These are phyloP conservation scores for Cepphus grylle DNA, from an alignment of 2,113 vertebrate species.

Conservation along the genomic window DNA sequence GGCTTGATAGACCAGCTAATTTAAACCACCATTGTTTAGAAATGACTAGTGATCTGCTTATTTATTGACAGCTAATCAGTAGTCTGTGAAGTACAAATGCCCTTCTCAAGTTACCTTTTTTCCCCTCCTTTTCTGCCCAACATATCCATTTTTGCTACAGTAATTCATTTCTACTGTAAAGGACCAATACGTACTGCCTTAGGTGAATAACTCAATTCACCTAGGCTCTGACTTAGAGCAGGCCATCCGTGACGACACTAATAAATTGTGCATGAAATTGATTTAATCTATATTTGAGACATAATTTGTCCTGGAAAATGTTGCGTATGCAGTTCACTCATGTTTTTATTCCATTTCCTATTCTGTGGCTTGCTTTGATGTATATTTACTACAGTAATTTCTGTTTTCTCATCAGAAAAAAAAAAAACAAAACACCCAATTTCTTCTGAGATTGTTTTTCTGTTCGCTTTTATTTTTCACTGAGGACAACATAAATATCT, in stretches of 20 bases:
- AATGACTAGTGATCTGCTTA: background rate
- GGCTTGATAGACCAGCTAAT: background rate
- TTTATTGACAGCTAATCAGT: background rate
- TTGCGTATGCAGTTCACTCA: background rate
- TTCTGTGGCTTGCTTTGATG: background rate
- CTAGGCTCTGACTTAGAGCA: conserved; percentile 31
- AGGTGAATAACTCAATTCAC: conserved; percentile 64
- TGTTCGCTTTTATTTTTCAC: background rate
- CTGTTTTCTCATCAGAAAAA: background rate
- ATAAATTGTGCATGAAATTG: conserved; percentile 72
- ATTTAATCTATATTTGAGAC: conserved; percentile 59
- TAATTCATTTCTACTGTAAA: conserved; percentile 19
- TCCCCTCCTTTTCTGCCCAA: background rate
- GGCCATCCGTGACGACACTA: conserved; percentile 27
- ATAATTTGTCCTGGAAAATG: conserved; percentile 51
- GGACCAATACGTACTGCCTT: background rate
- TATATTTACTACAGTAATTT: conserved; percentile 5
- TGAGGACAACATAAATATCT: background rate
- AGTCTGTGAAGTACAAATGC: background rate
- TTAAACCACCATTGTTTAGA: background rate
- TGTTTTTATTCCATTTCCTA: conserved; percentile 25
- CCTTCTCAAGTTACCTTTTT: background rate
- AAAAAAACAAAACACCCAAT: fast-evolving
- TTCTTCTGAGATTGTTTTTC: background rate
- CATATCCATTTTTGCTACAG: background rate